phyloP scores from a whole-genome alignment of 2,113 vertebrate species.

The Blennius ocellaris region DNA sequence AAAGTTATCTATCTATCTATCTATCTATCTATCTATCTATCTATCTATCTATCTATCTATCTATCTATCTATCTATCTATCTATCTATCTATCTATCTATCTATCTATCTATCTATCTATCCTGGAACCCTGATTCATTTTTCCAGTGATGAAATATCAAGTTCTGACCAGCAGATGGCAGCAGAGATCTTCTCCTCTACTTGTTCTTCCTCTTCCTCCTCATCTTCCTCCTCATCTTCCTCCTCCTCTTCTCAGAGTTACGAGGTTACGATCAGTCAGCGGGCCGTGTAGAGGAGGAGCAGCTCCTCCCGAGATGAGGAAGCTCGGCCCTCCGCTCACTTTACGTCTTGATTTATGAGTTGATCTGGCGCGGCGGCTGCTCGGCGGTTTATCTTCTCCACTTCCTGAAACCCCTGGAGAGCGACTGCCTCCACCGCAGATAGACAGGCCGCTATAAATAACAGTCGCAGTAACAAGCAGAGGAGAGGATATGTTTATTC shows the following conservation, averaged over 20 bases:
- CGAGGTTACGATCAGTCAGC: constrained; percentile 61
- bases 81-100: too few relatives aligned
- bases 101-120: too few relatives aligned
- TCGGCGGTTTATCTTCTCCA: constrained; percentile 72
- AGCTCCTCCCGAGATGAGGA: constrained; percentile 79
- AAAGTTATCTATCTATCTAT: too few relatives aligned
- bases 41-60: too few relatives aligned
- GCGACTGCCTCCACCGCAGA: constrained; percentile 56
- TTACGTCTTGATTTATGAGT: constrained; percentile 79
- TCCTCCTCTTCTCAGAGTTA: background rate
- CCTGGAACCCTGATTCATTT: too few relatives aligned
- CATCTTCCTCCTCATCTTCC: background rate
- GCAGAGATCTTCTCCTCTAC: constrained; percentile 42
- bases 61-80: too few relatives aligned
- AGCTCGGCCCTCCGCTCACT: constrained; percentile 75
- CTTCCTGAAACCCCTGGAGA: constrained; percentile 65
- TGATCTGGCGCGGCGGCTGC: constrained; percentile 74
- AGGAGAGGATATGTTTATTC: constrained; percentile 71
- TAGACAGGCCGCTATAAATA: constrained; percentile 72
- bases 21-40: too few relatives aligned
- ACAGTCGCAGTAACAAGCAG: constrained; percentile 62
- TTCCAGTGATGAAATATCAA: too few relatives aligned
- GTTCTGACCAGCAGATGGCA: constrained; percentile 56
- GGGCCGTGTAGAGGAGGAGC: constrained; percentile 71
- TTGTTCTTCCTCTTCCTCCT: background rate